Percentiles rank a stretch among this genome's conserved stretches.
phyloP scores from a whole-genome alignment of 2,797 vertebrate genomes.

The Leptodactylus fallax region DNA sequence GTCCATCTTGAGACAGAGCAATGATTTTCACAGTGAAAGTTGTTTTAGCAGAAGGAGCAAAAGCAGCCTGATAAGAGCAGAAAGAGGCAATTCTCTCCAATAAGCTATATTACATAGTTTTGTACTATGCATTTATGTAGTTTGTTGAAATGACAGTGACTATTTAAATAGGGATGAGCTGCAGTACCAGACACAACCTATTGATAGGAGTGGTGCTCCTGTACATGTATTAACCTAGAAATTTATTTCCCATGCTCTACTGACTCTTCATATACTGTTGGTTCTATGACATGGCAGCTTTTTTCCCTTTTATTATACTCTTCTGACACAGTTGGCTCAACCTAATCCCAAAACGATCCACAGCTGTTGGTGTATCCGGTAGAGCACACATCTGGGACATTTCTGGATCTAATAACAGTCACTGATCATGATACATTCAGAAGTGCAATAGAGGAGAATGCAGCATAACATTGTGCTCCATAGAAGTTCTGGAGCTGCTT shows the following conservation, averaged over 20 bases:
- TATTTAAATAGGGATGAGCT: not conserved
- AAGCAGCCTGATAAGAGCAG: no score
- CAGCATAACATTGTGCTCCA: not conserved
- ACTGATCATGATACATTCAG: not conserved
- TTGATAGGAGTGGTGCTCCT: not conserved
- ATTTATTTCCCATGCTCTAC: not conserved
- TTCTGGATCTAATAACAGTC: conserved; percentile 9
- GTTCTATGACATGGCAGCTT: not conserved
- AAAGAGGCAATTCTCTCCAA: no score
- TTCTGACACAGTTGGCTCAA: conserved; percentile 18
- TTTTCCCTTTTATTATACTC: not conserved
- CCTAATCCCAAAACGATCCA: conserved; percentile 5
- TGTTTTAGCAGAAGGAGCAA: no score
- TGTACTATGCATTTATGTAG: no score
- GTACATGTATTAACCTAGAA: not conserved
- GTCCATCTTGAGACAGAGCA: no score
- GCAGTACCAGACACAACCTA: not conserved
- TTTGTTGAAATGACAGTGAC: no score
- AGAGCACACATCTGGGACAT: not conserved
- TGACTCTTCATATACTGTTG: not conserved
- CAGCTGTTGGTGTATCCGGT: conserved; percentile 8
- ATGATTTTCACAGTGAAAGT: no score
- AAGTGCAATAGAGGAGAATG: not conserved
- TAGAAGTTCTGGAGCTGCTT: not conserved
- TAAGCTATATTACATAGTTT: no score